These are phyloP conservation scores for Smithornis capensis DNA, from an alignment of 2,113 vertebrate genomes.

Conservation along the genomic window DNA sequence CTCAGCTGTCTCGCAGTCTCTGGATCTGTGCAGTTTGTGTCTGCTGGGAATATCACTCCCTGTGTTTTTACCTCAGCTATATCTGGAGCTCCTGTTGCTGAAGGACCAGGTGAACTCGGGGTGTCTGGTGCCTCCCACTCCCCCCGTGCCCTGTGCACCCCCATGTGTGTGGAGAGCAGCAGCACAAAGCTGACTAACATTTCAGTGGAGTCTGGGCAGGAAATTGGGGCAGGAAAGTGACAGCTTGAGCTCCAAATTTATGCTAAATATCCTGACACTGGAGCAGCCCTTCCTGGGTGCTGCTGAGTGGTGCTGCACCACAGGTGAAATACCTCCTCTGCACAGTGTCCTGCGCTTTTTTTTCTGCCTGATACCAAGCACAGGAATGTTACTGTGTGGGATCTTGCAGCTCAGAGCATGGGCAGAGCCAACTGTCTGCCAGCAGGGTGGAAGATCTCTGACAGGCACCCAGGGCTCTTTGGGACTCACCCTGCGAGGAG, in stretches of 20 bases:
- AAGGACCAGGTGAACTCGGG: background rate
- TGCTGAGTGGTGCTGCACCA: background rate
- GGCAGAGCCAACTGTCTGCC: background rate
- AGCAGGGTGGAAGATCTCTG: background rate
- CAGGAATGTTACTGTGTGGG: background rate
- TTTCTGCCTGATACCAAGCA: fast-evolving
- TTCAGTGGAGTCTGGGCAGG: background rate
- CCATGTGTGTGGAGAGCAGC: background rate
- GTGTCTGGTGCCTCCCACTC: background rate
- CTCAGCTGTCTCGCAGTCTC: background rate
- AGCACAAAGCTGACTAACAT: background rate
- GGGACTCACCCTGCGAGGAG: background rate
- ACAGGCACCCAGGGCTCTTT: background rate
- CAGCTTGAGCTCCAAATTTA: background rate
- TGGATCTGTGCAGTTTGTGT: background rate
- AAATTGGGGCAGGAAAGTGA: background rate
- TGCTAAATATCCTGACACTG: background rate
- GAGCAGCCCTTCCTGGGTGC: background rate
- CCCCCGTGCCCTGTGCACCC: background rate
- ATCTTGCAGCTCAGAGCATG: background rate
- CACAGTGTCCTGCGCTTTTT: background rate
- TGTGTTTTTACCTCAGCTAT: background rate
- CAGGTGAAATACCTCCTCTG: background rate
- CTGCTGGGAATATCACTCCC: background rate
- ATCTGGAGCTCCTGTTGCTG: background rate